These are phyloP conservation scores for Drosophila teissieri DNA, from an alignment of 1,140 invertebrate genomes.

Conservation along the genomic window DNA sequence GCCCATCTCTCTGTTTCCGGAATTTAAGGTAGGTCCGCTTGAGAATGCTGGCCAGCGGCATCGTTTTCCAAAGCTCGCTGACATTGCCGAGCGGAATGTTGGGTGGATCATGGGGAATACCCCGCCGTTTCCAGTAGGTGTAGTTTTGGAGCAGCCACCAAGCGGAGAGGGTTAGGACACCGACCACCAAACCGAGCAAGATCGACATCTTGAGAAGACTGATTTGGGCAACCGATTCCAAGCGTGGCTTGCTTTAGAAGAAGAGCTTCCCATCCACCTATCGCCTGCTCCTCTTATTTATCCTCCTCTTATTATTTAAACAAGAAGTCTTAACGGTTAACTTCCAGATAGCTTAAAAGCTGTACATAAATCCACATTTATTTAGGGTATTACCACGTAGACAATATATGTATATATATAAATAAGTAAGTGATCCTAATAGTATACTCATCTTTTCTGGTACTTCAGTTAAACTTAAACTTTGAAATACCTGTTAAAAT, in stretches of 20 bases:
- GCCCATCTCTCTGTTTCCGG: slow-evolving; percentile 50
- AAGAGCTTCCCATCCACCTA: slow-evolving; percentile 29
- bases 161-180: slow-evolving; percentile 8
- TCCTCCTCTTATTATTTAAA: too few species aligned
- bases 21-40: slow-evolving; percentile 43
- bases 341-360: not conserved
- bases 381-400: too few species aligned
- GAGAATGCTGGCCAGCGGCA: slow-evolving; percentile 23
- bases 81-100: slow-evolving; percentile 69
- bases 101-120: slow-evolving; percentile 81
- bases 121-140: slow-evolving; percentile 79
- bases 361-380: too few species aligned
- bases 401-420: too few species aligned
- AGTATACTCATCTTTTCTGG: too few species aligned
- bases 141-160: slow-evolving; percentile 29
- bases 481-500: too few species aligned
- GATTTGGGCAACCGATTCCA: not conserved
- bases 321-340: not conserved
- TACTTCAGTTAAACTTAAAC: too few species aligned
- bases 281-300: not conserved
- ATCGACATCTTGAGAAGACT: slow-evolving; percentile 22
- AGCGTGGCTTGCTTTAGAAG: not conserved
- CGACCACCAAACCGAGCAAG: slow-evolving; percentile 13
- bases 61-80: slow-evolving; percentile 18
- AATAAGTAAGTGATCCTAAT: too few species aligned